Conservation (phyloP, 2,797 vertebrate species). For the Xiphorhynchus erythropygius region DNA sequence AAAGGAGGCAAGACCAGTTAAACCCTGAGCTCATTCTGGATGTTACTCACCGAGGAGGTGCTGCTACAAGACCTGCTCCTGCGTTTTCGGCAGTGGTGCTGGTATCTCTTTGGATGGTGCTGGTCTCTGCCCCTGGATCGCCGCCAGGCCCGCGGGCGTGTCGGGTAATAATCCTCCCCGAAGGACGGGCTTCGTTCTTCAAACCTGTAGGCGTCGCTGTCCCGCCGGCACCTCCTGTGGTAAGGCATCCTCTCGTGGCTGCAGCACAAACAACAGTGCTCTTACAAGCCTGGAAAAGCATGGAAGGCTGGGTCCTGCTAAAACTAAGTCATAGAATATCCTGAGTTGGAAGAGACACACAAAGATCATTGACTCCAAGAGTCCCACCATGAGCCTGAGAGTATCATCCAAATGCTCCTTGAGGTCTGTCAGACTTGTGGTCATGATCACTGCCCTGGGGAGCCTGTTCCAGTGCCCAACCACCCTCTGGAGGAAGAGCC, state of each 20-base stretch:
- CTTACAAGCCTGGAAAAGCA: background rate
- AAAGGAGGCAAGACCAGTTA: conserved; percentile 55
- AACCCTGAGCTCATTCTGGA: conserved; percentile 54
- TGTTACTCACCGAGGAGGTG: conserved; percentile 83
- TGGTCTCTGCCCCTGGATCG: conserved; percentile 71
- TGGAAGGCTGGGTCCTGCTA: rapidly evolving
- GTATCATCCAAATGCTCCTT: background rate
- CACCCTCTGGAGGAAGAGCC: background rate
- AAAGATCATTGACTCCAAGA: rapidly evolving
- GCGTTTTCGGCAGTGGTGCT: conserved; percentile 73
- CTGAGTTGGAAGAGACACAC: no score
- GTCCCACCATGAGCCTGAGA: background rate
- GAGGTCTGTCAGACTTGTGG: background rate
- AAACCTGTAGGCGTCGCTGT: conserved; percentile 64
- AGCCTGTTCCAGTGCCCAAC: background rate
- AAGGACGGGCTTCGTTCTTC: conserved; percentile 77
- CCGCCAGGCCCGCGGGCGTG: conserved; percentile 62
- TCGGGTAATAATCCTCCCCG: conserved; percentile 70
- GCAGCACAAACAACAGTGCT: background rate
- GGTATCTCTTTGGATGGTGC: conserved; percentile 59
- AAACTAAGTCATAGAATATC: rapidly evolving
- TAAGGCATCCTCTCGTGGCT: conserved; percentile 78
- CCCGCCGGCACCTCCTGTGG: conserved; percentile 69
- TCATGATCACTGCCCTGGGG: background rate
- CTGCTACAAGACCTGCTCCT: conserved; percentile 83